Conservation (phyloP, 1,140 invertebrate species). For the Helicoverpa armigera region DNA sequence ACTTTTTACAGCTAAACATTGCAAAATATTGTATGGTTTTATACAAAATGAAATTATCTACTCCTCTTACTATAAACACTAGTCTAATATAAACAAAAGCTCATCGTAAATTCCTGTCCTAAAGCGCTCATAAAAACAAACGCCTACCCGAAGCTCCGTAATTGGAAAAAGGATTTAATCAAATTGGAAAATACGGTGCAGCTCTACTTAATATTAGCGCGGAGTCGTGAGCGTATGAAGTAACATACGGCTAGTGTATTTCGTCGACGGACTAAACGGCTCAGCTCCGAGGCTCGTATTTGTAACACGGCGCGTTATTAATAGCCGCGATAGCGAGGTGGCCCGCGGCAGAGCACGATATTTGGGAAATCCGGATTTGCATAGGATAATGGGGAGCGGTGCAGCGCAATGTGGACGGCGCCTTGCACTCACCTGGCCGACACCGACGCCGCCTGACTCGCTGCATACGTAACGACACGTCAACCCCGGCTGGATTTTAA, state of each 20-base stretch:
- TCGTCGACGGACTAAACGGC: conserved; percentile 72
- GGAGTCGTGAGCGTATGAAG: conserved; percentile 58
- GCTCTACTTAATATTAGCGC: conserved; percentile 44
- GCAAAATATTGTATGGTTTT: neutral
- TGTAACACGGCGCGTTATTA: conserved; percentile 80
- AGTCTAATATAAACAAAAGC: neutral
- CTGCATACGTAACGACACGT: conserved; percentile 54
- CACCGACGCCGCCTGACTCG: conserved; percentile 42
- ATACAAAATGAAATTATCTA: conserved; percentile 9
- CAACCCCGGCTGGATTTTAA: conserved; percentile 44
- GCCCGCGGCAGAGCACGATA: conserved; percentile 78
- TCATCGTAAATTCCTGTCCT: conserved; percentile 2
- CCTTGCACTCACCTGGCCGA: conserved; percentile 49
- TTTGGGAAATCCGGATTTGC: conserved; percentile 85
- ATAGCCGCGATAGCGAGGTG: conserved; percentile 80
- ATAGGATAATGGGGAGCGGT: conserved; percentile 81
- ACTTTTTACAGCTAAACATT: conserved; percentile 22
- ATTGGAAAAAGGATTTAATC: conserved; percentile 51
- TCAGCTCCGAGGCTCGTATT: conserved; percentile 71
- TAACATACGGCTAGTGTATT: conserved; percentile 75
- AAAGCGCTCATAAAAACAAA: conserved; percentile 34
- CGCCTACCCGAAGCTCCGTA: conserved; percentile 36
- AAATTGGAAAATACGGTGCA: conserved; percentile 52
- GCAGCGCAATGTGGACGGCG: conserved; percentile 65
- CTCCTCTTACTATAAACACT: neutral